Base-by-base conservation (phyloP, 2,888 invertebrate genomes). In the Spatulosminthurus flaviceps region DNA sequence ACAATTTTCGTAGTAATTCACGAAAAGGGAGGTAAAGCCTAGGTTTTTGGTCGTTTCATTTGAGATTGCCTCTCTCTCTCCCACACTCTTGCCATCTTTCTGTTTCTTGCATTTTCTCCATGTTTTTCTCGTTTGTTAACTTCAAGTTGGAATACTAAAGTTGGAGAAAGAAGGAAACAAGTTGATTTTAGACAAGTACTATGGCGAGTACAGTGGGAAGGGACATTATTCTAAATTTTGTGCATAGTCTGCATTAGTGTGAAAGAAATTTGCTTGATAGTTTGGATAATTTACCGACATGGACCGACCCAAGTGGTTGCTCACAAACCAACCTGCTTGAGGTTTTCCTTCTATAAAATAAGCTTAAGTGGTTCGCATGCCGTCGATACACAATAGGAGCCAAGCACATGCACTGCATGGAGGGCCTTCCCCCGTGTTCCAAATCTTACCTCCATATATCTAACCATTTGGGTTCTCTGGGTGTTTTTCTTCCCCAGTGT, bases 281-380 rank as follows among this genome's bases (percentile, higher is more conserved):
- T 26, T 64, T 26, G 28, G 67, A 26, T 67, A 67, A 67, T 67
- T 67, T 29, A 67, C 67, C 29, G 67, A 22, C 67, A 67, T 67
- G 28, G 28, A 28, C 67, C 67, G 24, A 67, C 67, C 67, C 26
- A 67, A 67, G 67, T 67, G 67, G 67, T 67, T 67, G 0, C 29
- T 26, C 67, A 22, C n/a, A n/a, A n/a, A n/a, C 13, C 64, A n/a
- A 26, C 7, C 64, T 64, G 7, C 64, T 64, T 64, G 22, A 22
- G 22, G 24, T 64, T 64, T 64, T 26, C 64, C 2, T 11, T 64
- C 2, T 51, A 51, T 51, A 51, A 51, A n/a, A 51, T 19, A n/a
- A n/a, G 51, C 16, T 13, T 51, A 19, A 13, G 9, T 64, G 2
- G 24, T 22, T 64, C 22, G 2, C 22, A 4, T 13, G 5, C 28